Base-by-base conservation (phyloP, 2,888 invertebrate genomes). In the Hirtodrosophila duncani region DNA sequence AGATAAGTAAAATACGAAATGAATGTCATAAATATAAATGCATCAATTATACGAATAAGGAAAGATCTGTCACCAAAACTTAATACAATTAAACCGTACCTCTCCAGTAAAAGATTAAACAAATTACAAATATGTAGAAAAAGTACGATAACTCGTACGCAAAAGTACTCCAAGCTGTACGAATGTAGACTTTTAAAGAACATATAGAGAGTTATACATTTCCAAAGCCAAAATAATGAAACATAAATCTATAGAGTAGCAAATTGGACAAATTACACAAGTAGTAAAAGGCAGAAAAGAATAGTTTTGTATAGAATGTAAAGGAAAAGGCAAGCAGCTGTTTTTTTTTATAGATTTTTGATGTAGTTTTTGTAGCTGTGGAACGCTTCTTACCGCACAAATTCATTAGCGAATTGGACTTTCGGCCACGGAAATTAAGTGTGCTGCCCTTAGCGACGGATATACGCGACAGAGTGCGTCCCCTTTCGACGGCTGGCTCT, bases 361-460 rank as follows among this genome's bases (percentile, higher is more conserved):
- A n/a, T n/a, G n/a, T n/a, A n/a, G n/a, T 59, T 58, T 31, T 45
- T 56, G 31, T 61, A 63, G 59, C 58, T 69, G 61, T 85, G 88
- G 52, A 75, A 75, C 72, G 41, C 74, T 88, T 91, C 95, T 95
- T 95, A 95, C 95, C 95, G 92, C 94, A 94, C 91, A 95, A 91
- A 92, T 95, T 95, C 94, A 95, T 94, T 90, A 95, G 92, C 88
- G 95, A 95, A 92, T 94, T 95, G 89, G 95, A 95, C 91, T 95
- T 95, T 92, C 95, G 93, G 87, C 91, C 91, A 91, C 94, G 94
- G 92, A 94, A 93, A 93, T 93, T 94, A 89, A 92, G 90, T 89
- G 93, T 91, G 90, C 91, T 91, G 86, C 89, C 89, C 90, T 92
- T 91, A 89, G 91, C 90, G 88, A 95, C 94, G 92, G 94, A 91